Conservation (phyloP, 2,113 vertebrate genomes). For the Progne subis region DNA sequence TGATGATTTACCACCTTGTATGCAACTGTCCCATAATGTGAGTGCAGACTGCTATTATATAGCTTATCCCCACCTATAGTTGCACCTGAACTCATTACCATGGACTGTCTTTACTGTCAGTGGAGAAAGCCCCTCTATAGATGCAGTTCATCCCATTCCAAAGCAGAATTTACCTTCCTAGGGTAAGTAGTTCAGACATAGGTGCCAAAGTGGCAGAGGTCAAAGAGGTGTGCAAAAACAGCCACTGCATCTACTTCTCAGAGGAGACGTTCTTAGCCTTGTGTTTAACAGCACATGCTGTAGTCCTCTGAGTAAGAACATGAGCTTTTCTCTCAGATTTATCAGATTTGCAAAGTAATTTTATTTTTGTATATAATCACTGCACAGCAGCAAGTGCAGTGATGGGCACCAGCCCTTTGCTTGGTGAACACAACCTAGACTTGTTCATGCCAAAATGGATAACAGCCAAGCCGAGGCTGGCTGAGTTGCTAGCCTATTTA, state of each 20-base stretch:
- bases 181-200: neutral
- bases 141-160: neutral
- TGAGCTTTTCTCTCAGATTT: neutral
- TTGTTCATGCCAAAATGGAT: neutral
- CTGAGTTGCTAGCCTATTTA: neutral
- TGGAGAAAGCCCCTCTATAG: neutral
- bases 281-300: neutral
- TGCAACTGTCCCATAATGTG: accelerated
- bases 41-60: neutral
- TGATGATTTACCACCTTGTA: neutral
- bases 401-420: neutral
- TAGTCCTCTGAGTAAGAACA: neutral
- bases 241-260: neutral
- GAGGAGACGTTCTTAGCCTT: neutral
- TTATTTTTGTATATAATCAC: neutral
- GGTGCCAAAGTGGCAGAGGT: neutral
- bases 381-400: neutral
- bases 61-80: neutral
- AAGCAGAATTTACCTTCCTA: neutral
- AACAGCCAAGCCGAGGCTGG: accelerated
- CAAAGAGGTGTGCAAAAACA: neutral
- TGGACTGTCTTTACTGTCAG: neutral
- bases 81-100: neutral
- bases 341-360: neutral
- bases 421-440: neutral